phyloP scores from a whole-genome alignment of 2,888 invertebrate species.

The Anarsia innoxiella region DNA sequence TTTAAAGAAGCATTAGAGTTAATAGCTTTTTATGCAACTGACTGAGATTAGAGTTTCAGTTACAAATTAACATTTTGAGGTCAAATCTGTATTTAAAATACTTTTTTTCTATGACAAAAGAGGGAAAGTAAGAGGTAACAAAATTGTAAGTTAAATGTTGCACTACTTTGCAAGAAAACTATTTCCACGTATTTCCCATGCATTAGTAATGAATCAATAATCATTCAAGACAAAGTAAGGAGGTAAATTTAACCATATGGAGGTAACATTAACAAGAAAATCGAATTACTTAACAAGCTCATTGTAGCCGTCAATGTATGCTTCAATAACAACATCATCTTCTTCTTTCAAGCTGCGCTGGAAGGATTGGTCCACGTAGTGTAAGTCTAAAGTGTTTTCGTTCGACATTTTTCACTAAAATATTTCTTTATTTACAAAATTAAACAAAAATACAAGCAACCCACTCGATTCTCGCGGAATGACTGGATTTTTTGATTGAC shows the following conservation, averaged over 20 bases:
- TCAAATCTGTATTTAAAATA: no score
- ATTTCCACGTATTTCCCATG: neutral
- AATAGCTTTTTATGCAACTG: no score
- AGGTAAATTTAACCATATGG: conserved; percentile 31
- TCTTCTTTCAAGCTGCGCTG: conserved; percentile 78
- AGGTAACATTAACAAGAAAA: conserved; percentile 14
- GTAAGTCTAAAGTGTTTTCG: conserved; percentile 57
- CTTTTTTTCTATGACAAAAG: no score
- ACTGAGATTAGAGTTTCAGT: no score
- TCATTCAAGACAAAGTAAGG: neutral
- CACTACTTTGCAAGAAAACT: no score
- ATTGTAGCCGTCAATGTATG: conserved; percentile 85
- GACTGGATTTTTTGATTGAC: no score
- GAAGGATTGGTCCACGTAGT: conserved; percentile 77
- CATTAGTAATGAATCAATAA: no score
- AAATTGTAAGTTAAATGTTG: no score
- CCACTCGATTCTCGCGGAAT: neutral
- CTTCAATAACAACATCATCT: conserved; percentile 82
- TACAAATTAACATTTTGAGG: no score
- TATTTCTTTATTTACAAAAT: neutral
- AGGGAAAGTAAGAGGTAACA: no score
- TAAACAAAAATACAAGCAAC: neutral
- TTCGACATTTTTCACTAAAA: conserved; percentile 44
- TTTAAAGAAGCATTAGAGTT: no score
- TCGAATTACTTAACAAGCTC: conserved; percentile 84